A percentile compares a stretch with the other conserved stretches of the same genome.
Evolutionary conservation across 2,888 invertebrate genomes (phyloP).

Genomic region (Horisme vitalbata): DNA sequence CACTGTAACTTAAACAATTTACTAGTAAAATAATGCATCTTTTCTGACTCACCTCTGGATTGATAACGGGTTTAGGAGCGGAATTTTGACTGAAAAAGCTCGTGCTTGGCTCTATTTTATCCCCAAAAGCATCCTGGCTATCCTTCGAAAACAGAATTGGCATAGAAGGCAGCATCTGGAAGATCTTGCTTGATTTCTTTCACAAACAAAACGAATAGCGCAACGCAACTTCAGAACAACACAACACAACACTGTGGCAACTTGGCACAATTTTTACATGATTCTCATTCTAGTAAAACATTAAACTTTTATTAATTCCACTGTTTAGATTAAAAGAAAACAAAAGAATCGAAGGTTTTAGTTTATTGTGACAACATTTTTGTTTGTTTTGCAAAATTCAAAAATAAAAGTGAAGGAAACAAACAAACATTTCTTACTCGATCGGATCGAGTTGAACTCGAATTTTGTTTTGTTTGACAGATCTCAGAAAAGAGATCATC

Average conservation of each 20-base stretch:
- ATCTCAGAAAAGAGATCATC: no score
- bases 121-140: slow-evolving; percentile 78
- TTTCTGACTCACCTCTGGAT: slow-evolving; percentile 62
- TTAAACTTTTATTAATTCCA: slow-evolving; percentile 38
- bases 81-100: slow-evolving; percentile 66
- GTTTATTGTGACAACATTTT: slow-evolving; percentile 50
- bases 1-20: slow-evolving; percentile 25
- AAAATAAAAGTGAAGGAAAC: no score
- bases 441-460: no score
- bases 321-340: no score
- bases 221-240: slow-evolving; percentile 42
- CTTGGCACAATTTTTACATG: slow-evolving; percentile 47
- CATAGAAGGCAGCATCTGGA: slow-evolving; percentile 81
- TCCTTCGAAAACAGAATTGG: slow-evolving; percentile 74
- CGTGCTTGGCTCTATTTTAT: slow-evolving; percentile 70
- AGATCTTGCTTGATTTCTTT: slow-evolving; percentile 37
- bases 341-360: slow-evolving; percentile 41
- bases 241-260: slow-evolving; percentile 37
- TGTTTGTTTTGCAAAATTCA: no score
- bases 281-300: slow-evolving; percentile 42
- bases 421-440: no score
- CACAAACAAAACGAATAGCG: slow-evolving; percentile 1
- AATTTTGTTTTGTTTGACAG: no score
- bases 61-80: slow-evolving; percentile 52
- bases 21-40: slow-evolving; percentile 37